Conservation (phyloP, 2,113 vertebrate species). For the Genyomyrus donnyi region DNA sequence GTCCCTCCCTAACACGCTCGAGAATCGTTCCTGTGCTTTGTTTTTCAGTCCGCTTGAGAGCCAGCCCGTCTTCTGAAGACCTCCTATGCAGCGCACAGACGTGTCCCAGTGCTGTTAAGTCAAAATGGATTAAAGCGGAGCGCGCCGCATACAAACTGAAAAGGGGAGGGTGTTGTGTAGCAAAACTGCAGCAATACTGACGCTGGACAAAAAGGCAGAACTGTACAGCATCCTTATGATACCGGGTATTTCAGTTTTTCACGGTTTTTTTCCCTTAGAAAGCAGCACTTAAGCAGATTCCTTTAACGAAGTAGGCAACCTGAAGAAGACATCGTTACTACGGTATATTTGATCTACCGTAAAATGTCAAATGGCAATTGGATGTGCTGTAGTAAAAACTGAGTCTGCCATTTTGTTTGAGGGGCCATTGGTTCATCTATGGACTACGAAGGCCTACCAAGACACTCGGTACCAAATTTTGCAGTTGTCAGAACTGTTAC, state of each 20-base stretch:
- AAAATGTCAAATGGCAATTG: neutral
- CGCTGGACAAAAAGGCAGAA: slow-evolving; percentile 4
- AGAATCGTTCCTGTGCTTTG: slow-evolving; percentile 1
- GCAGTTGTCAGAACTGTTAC: neutral
- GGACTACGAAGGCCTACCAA: slow-evolving; percentile 15
- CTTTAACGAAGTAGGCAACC: slow-evolving; percentile 31
- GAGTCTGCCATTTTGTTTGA: slow-evolving; percentile 36
- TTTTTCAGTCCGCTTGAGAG: slow-evolving; percentile 33
- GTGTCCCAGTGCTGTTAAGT: neutral
- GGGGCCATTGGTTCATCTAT: slow-evolving; percentile 35
- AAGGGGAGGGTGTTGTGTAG: slow-evolving; percentile 20
- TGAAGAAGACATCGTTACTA: slow-evolving; percentile 21
- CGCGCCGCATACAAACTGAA: slow-evolving; percentile 4
- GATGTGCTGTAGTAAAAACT: slow-evolving; percentile 22
- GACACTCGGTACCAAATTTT: slow-evolving; percentile 1
- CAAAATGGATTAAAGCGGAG: slow-evolving; percentile 2
- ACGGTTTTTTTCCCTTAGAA: neutral
- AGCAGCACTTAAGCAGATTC: slow-evolving; percentile 24
- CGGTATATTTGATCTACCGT: neutral
- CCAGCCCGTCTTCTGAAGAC: slow-evolving; percentile 14
- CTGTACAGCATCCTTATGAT: neutral
- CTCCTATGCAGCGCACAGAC: slow-evolving; percentile 28
- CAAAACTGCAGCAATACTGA: slow-evolving; percentile 41
- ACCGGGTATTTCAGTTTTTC: neutral
- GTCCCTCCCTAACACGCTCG: neutral